phyloP scores from a whole-genome alignment of 2,888 invertebrate species.

The Candidula unifasciata region DNA sequence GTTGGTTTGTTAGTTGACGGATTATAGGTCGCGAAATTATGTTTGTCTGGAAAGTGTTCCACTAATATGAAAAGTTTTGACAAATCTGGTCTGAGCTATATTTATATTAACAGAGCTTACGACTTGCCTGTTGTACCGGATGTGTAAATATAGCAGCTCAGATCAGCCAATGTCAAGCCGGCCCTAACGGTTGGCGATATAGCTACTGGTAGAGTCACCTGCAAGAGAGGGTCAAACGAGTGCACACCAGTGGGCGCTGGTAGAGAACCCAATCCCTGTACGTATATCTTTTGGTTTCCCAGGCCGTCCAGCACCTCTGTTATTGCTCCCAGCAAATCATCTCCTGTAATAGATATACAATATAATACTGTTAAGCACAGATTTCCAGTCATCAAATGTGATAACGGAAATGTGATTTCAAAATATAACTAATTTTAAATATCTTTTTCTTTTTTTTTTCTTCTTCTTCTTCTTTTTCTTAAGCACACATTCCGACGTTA shows the following conservation, averaged over 20 bases:
- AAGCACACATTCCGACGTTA: too few species aligned
- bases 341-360: conserved; percentile 55
- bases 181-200: conserved; percentile 56
- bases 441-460: too few species aligned
- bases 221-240: conserved; percentile 61
- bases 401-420: too few species aligned
- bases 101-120: too few species aligned
- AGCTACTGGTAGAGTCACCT: conserved; percentile 53
- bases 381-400: neutral
- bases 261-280: conserved; percentile 55
- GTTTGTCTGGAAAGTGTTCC: too few species aligned
- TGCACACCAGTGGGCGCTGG: conserved; percentile 58
- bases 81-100: too few species aligned
- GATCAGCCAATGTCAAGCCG: conserved; percentile 58
- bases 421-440: too few species aligned
- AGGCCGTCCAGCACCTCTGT: conserved; percentile 62
- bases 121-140: conserved; percentile 81
- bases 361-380: neutral
- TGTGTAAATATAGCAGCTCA: conserved; percentile 94
- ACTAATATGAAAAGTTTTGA: too few species aligned
- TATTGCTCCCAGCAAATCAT: conserved; percentile 63
- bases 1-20: too few species aligned
- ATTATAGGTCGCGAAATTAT: too few species aligned
- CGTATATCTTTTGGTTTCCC: conserved; percentile 57
- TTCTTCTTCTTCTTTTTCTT: too few species aligned